Percentiles rank a stretch among this genome's conserved stretches.
phyloP scores from a whole-genome alignment of 2,888 invertebrate species.

The Cenopis cana region DNA sequence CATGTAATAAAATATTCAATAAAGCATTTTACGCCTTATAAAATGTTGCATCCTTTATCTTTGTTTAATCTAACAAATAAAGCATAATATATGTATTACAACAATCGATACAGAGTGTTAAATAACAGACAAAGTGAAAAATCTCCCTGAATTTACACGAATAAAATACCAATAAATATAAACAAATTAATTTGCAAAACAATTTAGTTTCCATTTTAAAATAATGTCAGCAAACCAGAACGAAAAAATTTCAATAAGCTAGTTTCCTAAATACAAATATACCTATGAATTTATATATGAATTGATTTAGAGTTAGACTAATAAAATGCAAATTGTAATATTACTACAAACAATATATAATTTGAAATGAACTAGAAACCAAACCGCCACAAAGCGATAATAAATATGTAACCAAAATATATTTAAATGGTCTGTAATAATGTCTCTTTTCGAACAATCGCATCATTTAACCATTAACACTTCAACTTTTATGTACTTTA shows the following conservation, averaged over 20 bases:
- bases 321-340: neutral
- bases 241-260: neutral
- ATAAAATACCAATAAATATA: neutral
- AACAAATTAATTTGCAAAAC: neutral
- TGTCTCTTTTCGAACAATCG: neutral
- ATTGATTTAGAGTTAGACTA: neutral
- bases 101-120: too few relatives aligned
- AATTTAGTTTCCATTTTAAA: neutral
- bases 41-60: neutral
- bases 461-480: neutral
- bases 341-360: conserved; percentile 1
- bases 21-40: neutral
- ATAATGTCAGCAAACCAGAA: neutral
- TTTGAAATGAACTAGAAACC: neutral
- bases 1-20: neutral
- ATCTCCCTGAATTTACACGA: too few relatives aligned
- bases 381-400: neutral
- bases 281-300: neutral
- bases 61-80: neutral
- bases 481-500: neutral
- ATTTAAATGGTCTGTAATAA: neutral
- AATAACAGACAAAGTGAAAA: too few relatives aligned
- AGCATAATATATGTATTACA: too few relatives aligned
- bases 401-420: neutral
- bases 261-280: neutral